Evolutionary conservation across 2,797 vertebrate genomes (phyloP), one percentile per base, ranked within the genome.

Genomic region (Anguilla marmorata): DNA sequence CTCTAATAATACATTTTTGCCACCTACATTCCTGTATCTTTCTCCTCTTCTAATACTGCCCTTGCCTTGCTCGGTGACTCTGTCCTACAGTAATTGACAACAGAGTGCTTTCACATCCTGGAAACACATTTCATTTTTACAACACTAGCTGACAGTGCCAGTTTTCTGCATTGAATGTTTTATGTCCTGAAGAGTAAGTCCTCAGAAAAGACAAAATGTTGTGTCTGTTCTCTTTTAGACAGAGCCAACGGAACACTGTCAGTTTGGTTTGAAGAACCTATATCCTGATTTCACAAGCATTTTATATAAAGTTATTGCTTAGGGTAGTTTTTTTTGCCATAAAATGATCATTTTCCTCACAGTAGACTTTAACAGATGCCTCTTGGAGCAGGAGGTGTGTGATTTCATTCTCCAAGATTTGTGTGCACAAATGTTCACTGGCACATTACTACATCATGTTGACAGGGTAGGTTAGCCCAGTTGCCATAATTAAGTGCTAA

Each of bases 81-180:
- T 4, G 80, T 52, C 86, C 69, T 74, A 30, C 27, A 76, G 63
- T 86, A 79, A 87, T 87, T 89, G 87, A 85, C 82, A 87, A 45
- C 83, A 85, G 86, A 50, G 50, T 52, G 37, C 33, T 80, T 63
- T 85, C 45, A 66, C 82, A 50, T n/a, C 69, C 27, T n/a, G 50
- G 52, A 58, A 87, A n/a, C 72, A 52, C 48, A 63, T 80, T 54
- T 76, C 83, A 58, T 33, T 80, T 87, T 58, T 54, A 86, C 86
- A 30, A 88, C 27, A 58, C 85, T 21, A 76, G 52, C 4, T 74
- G 84, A 88, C 74, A 66, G 74, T 69, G 74, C 72, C 72, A 52
- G 74, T 54, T 63, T 82, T 48, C 50, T 41, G 82, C 82, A n/a
- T 24, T 74, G 30, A 85, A 85, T 74, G 69, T 30, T 88, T 88